Base-by-base conservation (phyloP, 2,888 invertebrate species). In the Ophioninae sp. region DNA sequence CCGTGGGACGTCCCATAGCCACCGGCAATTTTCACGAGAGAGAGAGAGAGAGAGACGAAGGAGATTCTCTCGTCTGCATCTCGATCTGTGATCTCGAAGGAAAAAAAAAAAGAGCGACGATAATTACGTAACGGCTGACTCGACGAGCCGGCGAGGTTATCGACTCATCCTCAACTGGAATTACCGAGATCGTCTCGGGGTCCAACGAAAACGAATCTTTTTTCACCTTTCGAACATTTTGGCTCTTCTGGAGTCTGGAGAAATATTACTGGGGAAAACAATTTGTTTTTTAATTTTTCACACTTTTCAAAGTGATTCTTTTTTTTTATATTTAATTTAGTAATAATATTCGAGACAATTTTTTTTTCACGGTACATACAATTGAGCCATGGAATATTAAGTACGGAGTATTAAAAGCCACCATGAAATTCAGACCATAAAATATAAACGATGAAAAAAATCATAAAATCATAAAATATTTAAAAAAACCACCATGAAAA, bases 1-100 rank as follows among this genome's bases (percentile, higher is more conserved):
- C 90, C 89, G 78, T 89, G 88, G 87, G 80, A 77, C 77, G 75
- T 83, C 78, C 79, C 85, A 83, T 73, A 82, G 84, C 87, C 85
- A 84, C 83, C 82, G 84, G 86, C 83, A 79, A 86, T 85, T 84
- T 85, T 77, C 82, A 77, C 73, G 69, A 76, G 59, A 76, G 44
- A 64, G 56, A 65, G 39, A 57, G 56, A 75, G 56, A 56, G 65
- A 39, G 65, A 65, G 69, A 75, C 21, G 13, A 56, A 39, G 65
- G 39, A 56, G 57, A 79, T 73, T 78, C 64, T 62, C 78, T 83
- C 83, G 86, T 85, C 86, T 85, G 87, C 86, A 87, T 88, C 87
- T 87, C 82, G 84, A 87, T 87, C 81, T 87, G 84, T 84, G 83
- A 87, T 88, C 87, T 83, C 81, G 67, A 81, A 59, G 62, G n/a